Base-by-base conservation (phyloP, 2,888 invertebrate genomes). In the Pollenia angustigena region DNA sequence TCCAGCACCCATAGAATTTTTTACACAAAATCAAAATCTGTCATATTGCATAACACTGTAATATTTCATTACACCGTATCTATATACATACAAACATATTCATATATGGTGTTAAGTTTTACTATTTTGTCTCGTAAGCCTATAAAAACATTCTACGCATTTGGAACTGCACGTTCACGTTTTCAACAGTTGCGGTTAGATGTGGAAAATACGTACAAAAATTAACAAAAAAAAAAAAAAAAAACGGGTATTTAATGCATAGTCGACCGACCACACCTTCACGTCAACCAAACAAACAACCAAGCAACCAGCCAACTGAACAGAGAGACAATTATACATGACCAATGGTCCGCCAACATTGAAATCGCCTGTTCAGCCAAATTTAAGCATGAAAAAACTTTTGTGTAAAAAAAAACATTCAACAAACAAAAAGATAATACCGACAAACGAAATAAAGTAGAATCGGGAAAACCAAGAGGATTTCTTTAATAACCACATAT, bases 401-500 rank as follows among this genome's bases (percentile, higher is more conserved):
- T 62, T 48, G 75, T 68, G 40, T 62, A 69, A 42, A 62, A 74
- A 79, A 69, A 23, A 82, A 44, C 0, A 52, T 16, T 11, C 18
- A 32, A 48, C 7, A 23, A 74, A 46, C 32, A 64, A 52, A 42
- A 18, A 32, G 7, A 62, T 1, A 23, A 23, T 23, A 23, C 23
- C 23, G 23, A 23, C 23, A 23, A 23, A 23, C 23, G 2, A 23
- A 23, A 72, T 11, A 46, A 56, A 44, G 44, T 12, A 9, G 42
- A 81, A 74, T 12, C 72, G 14, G 44, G 12, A 52, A 62, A 60
- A 32, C 32, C 32, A 32, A 72, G 54, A 76, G 81, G 58, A 81
- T 81, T 76, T 76, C 81, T 85, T 76, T 85, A 81, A 81, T 78
- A 81, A 81, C 81, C 76, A 44, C 81, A 81, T 58, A 71, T 64